phyloP scores from a whole-genome alignment of 2,888 invertebrate genomes.

The Galerucella calmariensis region DNA sequence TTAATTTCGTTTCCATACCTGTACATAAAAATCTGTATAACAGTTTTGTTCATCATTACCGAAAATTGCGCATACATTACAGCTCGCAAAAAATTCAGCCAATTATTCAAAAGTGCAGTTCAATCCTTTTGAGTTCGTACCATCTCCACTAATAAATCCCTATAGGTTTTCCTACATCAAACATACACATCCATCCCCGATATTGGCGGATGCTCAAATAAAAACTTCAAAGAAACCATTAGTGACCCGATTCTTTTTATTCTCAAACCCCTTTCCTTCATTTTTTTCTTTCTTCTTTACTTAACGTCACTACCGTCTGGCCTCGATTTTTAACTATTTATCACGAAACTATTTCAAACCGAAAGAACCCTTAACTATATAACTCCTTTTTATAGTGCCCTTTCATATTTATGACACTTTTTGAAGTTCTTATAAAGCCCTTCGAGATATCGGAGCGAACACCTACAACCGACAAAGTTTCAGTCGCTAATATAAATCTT shows the following conservation, averaged over 20 bases:
- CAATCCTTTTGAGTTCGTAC: constrained; percentile 1
- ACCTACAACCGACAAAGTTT: constrained; percentile 41
- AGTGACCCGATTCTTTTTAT: constrained; percentile 21
- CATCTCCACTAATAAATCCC: constrained; percentile 12
- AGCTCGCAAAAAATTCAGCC: neutral
- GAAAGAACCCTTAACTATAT: constrained; percentile 31
- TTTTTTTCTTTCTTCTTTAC: constrained; percentile 4
- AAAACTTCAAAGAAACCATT: constrained; percentile 22
- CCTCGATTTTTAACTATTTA: constrained; percentile 39
- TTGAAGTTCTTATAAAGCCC: constrained; percentile 40
- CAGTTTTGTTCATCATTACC: neutral
- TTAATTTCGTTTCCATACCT: neutral
- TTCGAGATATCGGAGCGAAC: constrained; percentile 34
- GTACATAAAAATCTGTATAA: neutral
- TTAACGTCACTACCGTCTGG: constrained; percentile 11
- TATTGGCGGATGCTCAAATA: constrained; percentile 14
- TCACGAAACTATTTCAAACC: constrained; percentile 32
- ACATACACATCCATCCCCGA: constrained; percentile 14
- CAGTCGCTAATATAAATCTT: constrained; percentile 43
- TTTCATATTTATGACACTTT: constrained; percentile 45
- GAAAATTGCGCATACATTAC: neutral
- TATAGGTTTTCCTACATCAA: constrained; percentile 10
- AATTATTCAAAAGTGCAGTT: constrained; percentile 10
- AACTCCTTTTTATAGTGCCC: constrained; percentile 41
- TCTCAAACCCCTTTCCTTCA: neutral